Base-by-base conservation (phyloP, 2,797 vertebrate genomes). In the Clarias platycephalus region DNA sequence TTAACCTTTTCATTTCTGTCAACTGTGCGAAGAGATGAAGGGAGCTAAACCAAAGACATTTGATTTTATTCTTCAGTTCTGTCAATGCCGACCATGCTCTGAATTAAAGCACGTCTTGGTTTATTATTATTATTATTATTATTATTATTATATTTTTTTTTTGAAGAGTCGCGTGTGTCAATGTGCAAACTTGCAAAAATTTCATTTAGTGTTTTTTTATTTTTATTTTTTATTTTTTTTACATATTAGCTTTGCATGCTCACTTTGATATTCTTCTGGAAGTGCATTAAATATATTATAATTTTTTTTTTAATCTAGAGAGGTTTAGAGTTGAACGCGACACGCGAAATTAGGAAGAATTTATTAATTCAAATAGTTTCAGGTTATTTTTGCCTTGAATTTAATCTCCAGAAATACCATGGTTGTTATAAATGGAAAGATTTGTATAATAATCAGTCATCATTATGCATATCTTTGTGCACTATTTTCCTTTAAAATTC, bases 1-100 rank as follows among this genome's bases (percentile, higher is more conserved):
- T 84, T 67, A 82, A 80, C 82, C 67, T 87, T 84, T 88, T 84
- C 67, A 85, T 87, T 87, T 85, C 28, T 86, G 64, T 86, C 78
- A 84, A 67, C 74, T 78, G 55, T 71, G 70, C 67, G 68, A 74
- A 62, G 70, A 40, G 37, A 44, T 86, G 22, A 63, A 37, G 37
- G 24, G 53, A 62, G 16, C n/a, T 13, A 7, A 62, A 72, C 10
- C 67, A 40, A 58, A 40, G 9, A 74, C 81, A 72, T 72, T 5
- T 40, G 13, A 72, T 60, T 34, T 60, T 82, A 40, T 58, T 82
- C 20, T 22, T 58, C 22, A 37, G 26, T 40, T 58, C 64, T 5
- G 24, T 26, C 31, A 22, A 22, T 71, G 24, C 31, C 20, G 53
- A 34, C 20, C 1, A 28, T 10, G 40, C 2, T 5, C 3, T 3